Base-by-base conservation (phyloP, 2,113 vertebrate species). In the Takifugu flavidus region DNA sequence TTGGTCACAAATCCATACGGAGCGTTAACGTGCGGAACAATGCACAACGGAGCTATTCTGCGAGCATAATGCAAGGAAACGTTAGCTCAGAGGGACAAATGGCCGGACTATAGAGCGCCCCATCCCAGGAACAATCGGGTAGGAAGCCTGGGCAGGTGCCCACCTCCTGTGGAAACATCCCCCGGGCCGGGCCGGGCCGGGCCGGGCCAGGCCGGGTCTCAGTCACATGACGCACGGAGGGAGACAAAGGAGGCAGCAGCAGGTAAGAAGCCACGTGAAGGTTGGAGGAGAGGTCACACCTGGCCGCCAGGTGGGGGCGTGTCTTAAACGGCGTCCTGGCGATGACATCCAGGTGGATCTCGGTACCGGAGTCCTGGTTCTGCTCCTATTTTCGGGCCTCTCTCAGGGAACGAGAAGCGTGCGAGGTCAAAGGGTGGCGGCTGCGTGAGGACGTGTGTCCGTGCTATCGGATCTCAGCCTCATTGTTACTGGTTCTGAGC, bases 61-160 rank as follows among this genome's bases (percentile, higher is more conserved):
- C 49, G 59, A 76, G 79, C 67, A 87, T 87, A 88, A 85, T 86
- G 80, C 78, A 80, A 86, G 86, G 85, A 88, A 89, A 82, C 45
- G 68, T 86, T 85, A 83, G 77, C 84, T 82, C 78, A 75, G 51
- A 50, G 74, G 56, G 77, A 80, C 77, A 83, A 74, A 86, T 72
- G 79, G 82, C 77, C 69, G 62, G 65, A 74, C 54, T 10, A 58
- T 4, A 50, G 75, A 78, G 82, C 71, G 77, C 73, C 75, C 56
- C n/a, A 59, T 65, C 52, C 70, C 73, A 74, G 53, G 83, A 86
- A 89, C 86, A 87, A 87, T 87, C 70, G 53, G 75, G 0, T 27
- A 75, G 86, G 86, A 87, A 89, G 62, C 75, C 0, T 13, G 78
- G 76, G 78, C 84, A 83, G 86, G 84, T 85, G 81, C 81, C 81